phyloP scores from a whole-genome alignment of 2,797 vertebrate genomes.

The Rhinella marina region DNA sequence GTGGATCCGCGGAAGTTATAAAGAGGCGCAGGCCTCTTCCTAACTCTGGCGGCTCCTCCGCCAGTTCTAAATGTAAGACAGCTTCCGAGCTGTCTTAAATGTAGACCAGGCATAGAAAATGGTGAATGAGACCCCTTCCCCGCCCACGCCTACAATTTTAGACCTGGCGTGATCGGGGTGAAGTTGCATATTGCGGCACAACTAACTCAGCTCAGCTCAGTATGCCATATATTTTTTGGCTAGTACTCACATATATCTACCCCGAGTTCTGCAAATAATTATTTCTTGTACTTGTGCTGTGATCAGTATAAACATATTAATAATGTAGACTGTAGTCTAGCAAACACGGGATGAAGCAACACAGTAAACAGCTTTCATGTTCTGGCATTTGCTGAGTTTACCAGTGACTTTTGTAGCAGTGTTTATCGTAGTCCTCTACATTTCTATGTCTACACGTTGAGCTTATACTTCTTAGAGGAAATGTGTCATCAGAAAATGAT shows the following conservation, averaged over 20 bases:
- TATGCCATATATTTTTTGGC: background rate
- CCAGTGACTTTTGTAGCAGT: background rate
- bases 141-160: too few species aligned
- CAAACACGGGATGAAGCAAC: slow-evolving; percentile 1
- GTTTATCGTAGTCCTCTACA: slow-evolving; percentile 13
- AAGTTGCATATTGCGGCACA: too few species aligned
- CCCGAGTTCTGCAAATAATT: background rate
- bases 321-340: slow-evolving; percentile 13
- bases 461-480: background rate
- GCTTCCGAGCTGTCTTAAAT: too few species aligned
- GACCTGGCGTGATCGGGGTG: too few species aligned
- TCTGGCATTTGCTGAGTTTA: slow-evolving; percentile 1
- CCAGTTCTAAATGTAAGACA: too few species aligned
- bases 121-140: too few species aligned
- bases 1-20: too few species aligned
- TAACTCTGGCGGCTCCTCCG: too few species aligned
- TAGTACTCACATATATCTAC: background rate
- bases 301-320: slow-evolving; percentile 31
- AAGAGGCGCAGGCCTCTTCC: too few species aligned
- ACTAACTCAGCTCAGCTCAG: too few species aligned
- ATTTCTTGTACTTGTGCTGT: slow-evolving; percentile 14
- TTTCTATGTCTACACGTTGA: background rate
- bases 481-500: too few species aligned
- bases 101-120: too few species aligned
- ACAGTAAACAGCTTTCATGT: slow-evolving; percentile 23